These are phyloP conservation scores for Blastobasis adustella DNA, from an alignment of 2,888 invertebrate species.

Conservation along the genomic window DNA sequence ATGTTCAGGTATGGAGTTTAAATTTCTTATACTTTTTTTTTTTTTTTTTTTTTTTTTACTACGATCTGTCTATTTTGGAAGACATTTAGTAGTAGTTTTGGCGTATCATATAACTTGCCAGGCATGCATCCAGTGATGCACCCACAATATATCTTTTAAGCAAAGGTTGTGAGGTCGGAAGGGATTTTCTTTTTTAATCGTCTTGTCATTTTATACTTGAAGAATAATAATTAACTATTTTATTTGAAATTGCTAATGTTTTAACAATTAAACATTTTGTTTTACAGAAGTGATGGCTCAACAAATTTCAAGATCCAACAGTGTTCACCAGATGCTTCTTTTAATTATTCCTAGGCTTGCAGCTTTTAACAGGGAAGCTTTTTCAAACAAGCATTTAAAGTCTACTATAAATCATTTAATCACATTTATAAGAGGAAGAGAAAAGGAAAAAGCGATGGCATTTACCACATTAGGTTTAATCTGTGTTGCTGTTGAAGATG, in stretches of 20 bases:
- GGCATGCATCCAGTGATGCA: too few species aligned
- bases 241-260: not conserved
- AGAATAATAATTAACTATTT: not conserved
- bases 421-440: constrained; percentile 83
- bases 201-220: too few species aligned
- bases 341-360: constrained; percentile 92
- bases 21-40: not conserved
- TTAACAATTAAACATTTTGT: not conserved
- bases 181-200: too few species aligned
- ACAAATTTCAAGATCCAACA: constrained; percentile 82
- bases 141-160: too few species aligned
- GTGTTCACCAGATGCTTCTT: constrained; percentile 91
- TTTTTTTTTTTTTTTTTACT: too few species aligned
- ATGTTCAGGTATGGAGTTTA: constrained; percentile 66
- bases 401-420: constrained; percentile 87
- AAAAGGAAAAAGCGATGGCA: constrained; percentile 90
- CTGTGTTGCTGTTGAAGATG: constrained; percentile 89
- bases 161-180: too few species aligned
- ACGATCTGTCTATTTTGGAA: too few species aligned
- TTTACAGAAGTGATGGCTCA: constrained; percentile 86
- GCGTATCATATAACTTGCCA: too few species aligned
- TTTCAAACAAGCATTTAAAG: constrained; percentile 83
- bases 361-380: constrained; percentile 90
- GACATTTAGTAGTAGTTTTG: too few species aligned
- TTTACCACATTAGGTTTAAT: constrained; percentile 95